phyloP scores from a whole-genome alignment of 2,888 invertebrate species.

The Ferrisia virgata region DNA sequence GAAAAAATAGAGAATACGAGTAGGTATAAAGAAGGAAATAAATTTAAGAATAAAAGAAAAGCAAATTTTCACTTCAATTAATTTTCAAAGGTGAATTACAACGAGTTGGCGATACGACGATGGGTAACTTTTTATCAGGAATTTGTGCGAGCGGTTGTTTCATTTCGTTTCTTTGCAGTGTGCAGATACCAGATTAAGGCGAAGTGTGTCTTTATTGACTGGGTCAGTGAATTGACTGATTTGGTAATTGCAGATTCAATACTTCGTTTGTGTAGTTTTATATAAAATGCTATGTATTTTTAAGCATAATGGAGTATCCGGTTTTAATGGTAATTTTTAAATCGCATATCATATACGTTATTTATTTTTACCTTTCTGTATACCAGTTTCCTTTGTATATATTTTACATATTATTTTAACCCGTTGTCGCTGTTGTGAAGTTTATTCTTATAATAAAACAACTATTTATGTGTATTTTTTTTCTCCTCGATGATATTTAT shows the following conservation, averaged over 20 bases:
- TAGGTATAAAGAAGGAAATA: not conserved
- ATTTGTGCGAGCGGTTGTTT: not conserved
- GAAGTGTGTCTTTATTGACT: not conserved
- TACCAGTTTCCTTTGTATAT: constrained; percentile 22
- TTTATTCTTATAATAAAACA: constrained; percentile 1
- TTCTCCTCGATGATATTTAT: not conserved
- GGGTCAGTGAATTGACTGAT: not conserved
- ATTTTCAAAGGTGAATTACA: not conserved
- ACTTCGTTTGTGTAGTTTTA: not conserved
- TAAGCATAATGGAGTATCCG: not conserved
- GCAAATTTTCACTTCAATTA: constrained; percentile 19
- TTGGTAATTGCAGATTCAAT: not conserved
- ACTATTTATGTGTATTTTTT: not conserved
- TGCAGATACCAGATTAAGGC: too few relatives aligned
- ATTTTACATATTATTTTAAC: not conserved
- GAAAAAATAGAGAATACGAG: not conserved
- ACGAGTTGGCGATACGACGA: not conserved
- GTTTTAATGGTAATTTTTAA: constrained; percentile 33
- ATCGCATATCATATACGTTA: constrained; percentile 38
- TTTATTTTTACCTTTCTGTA: constrained; percentile 39
- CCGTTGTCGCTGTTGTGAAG: constrained; percentile 22
- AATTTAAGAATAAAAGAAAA: not conserved
- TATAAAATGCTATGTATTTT: not conserved
- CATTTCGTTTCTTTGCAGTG: not conserved
- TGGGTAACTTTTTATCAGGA: not conserved